Conservation (phyloP, 2,888 invertebrate species). For the Metellina segmentata region DNA sequence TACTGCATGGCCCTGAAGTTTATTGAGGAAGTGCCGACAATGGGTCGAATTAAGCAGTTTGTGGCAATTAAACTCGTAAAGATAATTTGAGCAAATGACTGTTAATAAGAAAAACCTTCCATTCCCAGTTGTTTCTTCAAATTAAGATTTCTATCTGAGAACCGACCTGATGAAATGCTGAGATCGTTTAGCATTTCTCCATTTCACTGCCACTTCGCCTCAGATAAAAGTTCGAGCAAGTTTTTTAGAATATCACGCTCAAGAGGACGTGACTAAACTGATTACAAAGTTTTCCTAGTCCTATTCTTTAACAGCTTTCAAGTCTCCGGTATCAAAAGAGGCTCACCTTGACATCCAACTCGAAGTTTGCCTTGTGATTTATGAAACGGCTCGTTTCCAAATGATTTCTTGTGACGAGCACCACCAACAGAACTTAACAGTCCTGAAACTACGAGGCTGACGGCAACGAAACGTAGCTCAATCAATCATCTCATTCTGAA, state of each 20-base stretch:
- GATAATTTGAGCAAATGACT: no score
- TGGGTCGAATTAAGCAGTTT: no score
- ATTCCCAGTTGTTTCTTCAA: no score
- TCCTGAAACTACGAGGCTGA: neutral
- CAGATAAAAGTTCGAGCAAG: neutral
- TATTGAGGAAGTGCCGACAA: no score
- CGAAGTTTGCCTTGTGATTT: slow-evolving; percentile 36
- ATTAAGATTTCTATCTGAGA: no score
- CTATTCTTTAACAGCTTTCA: neutral
- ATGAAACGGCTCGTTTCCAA: neutral
- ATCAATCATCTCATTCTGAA: neutral
- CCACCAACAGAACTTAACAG: neutral
- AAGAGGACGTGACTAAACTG: slow-evolving; percentile 1
- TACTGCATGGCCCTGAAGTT: no score
- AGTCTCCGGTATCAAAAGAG: neutral
- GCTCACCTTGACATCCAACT: slow-evolving; percentile 55
- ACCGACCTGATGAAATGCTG: no score
- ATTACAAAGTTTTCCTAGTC: neutral
- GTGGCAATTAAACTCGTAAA: no score
- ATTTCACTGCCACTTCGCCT: neutral
- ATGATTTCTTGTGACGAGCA: neutral
- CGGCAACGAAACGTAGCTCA: neutral
- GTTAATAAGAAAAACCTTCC: no score
- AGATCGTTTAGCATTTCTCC: no score
- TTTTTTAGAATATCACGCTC: neutral